phyloP scores from a whole-genome alignment of 2,888 invertebrate genomes.

The Margaritifera margaritifera region DNA sequence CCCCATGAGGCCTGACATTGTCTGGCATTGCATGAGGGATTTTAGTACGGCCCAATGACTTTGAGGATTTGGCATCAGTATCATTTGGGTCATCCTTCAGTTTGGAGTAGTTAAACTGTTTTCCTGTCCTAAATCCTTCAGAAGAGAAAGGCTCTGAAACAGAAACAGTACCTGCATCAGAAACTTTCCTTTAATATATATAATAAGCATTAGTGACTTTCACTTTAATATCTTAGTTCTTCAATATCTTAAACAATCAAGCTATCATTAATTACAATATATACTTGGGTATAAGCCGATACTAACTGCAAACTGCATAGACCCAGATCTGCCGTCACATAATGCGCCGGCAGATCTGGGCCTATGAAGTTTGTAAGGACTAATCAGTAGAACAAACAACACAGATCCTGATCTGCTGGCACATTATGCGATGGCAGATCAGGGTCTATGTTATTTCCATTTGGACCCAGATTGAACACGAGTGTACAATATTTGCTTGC shows the following conservation, averaged over 20 bases:
- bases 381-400: no score
- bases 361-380: no score
- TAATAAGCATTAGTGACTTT: neutral
- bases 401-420: no score
- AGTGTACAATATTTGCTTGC: no score
- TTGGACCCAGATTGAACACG: no score
- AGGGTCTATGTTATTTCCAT: no score
- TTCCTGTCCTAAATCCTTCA: constrained; percentile 34
- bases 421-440: no score
- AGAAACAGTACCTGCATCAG: constrained; percentile 2
- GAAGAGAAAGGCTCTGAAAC: constrained; percentile 48
- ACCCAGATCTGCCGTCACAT: no score
- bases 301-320: no score
- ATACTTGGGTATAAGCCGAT: no score
- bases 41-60: neutral
- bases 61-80: constrained; percentile 19
- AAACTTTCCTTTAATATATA: neutral
- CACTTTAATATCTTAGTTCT: neutral
- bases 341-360: no score
- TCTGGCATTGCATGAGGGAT: constrained; percentile 11
- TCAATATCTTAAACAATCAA: neutral
- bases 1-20: constrained; percentile 22
- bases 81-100: constrained; percentile 81
- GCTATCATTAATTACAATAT: no score
- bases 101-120: constrained; percentile 78